Evolutionary conservation across 92 coral and sea anemone species (phyloP).

Genomic region (Bergia sp.): DNA sequence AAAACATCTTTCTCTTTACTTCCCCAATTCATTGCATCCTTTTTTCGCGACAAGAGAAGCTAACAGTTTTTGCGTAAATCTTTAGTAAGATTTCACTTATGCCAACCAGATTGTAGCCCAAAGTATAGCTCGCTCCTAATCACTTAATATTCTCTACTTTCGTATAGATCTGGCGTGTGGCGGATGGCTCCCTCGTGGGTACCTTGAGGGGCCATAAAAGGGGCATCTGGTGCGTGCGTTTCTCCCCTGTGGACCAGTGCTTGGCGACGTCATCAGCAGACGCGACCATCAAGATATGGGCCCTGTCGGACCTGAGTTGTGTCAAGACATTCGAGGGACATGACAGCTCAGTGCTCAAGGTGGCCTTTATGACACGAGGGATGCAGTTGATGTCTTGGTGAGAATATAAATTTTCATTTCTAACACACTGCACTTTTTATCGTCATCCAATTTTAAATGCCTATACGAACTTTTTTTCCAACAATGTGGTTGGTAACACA

Average conservation of each 20-base stretch:
- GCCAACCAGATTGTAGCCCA: not conserved
- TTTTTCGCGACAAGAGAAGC: no score
- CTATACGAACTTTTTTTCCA: no score
- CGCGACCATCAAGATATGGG: constrained; percentile 93
- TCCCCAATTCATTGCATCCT: no score
- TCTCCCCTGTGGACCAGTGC: constrained; percentile 95
- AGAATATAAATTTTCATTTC: not conserved
- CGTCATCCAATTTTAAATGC: no score
- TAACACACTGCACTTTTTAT: no score
- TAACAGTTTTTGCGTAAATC: no score
- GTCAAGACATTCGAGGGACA: constrained; percentile 98
- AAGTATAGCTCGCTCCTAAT: no score
- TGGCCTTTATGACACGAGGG: constrained; percentile 78
- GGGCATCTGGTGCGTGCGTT: constrained; percentile 93
- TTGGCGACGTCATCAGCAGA: constrained; percentile 93
- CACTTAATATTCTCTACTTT: not conserved
- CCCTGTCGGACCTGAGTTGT: constrained; percentile 92
- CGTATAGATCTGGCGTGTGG: constrained; percentile 77
- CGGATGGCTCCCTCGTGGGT: constrained; percentile 79
- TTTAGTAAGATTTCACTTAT: no score
- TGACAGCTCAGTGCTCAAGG: constrained; percentile 83
- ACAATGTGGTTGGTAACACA: no score
- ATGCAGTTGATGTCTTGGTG: constrained; percentile 98
- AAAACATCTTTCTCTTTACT: no score
- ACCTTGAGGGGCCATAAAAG: constrained; percentile 90